These are phyloP conservation scores for Cherax destructor DNA, from an alignment of 1,140 invertebrate species.

Conservation along the genomic window DNA sequence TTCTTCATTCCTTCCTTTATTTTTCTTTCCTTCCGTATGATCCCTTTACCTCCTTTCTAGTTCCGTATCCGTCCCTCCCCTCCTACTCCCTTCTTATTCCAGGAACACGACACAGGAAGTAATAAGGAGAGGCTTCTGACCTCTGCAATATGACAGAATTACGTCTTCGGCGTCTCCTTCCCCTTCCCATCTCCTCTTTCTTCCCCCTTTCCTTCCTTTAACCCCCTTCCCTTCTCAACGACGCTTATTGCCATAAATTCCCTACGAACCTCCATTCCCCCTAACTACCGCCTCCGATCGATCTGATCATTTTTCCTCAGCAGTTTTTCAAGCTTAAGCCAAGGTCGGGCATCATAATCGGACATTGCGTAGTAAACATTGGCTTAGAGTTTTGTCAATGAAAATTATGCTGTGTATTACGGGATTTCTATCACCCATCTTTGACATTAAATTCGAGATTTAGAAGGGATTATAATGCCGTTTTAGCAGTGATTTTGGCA, in stretches of 20 bases:
- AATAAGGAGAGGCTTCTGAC: background rate
- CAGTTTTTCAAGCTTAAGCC: too few relatives aligned
- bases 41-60: conserved; percentile 27
- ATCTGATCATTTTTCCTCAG: too few relatives aligned
- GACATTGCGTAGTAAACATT: too few relatives aligned
- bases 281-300: too few relatives aligned
- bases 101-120: background rate
- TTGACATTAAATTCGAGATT: too few relatives aligned
- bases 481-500: too few relatives aligned
- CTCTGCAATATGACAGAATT: background rate
- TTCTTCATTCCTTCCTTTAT: background rate
- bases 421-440: too few relatives aligned
- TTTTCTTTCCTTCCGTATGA: conserved; percentile 24
- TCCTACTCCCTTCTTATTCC: background rate
- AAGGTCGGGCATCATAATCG: too few relatives aligned
- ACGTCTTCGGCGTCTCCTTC: background rate
- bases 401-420: too few relatives aligned
- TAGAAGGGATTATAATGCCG: too few relatives aligned
- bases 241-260: too few relatives aligned
- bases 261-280: background rate
- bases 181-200: background rate
- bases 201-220: background rate
- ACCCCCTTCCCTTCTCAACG: background rate
- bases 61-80: background rate
- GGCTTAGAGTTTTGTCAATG: too few relatives aligned